Evolutionary conservation across 2,113 vertebrate genomes (phyloP), one percentile per base, ranked within the genome.

Genomic region (Pan paniscus): DNA sequence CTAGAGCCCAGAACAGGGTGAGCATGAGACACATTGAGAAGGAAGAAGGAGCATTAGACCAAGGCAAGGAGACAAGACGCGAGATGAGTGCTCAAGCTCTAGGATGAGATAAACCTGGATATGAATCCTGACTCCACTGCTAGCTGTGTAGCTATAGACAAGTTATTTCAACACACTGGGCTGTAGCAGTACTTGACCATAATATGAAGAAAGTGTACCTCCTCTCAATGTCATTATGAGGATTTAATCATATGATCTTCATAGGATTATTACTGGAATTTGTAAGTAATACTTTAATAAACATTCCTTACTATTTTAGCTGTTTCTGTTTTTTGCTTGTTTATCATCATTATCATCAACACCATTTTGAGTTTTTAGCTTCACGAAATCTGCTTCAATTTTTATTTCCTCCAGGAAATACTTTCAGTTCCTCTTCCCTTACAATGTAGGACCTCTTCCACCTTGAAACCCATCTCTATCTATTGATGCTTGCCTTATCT

Each of bases 121-220:
- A n/a, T 16, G 8, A 57, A 82, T 86, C 30, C 40, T n/a, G 43
- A 64, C 1, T 72, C 43, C 10, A 3, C 14, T 52, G 8, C 16
- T 2, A 46, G 8, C 38, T 30, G 0, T n/a, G 16, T 67, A 25
- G 25, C n/a, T 27, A 18, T 1, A 10, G 20, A 25, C 4, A 57
- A 30, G 8, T 12, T 27, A n/a, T 75, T 50, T 46, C 35, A 85
- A 16, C 13, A 5, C 35, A 59, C 8, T 48, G 3, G 23, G 3
- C 30, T 80, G 12, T 2, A 46, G 55, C 16, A 88, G n/a, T 85
- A 14, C n/a, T 48, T 96, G 9, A 7, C 2, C 27, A 50, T 48
- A 35, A 27, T 70, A 27, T 55, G 3, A 85, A 11, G 25, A 68
- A 5, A 20, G 10, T 5, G 18, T 2, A 43, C 7, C 2, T 32